phyloP scores from a whole-genome alignment of 2,888 invertebrate genomes.

The Marasmarcha lunaedactyla region DNA sequence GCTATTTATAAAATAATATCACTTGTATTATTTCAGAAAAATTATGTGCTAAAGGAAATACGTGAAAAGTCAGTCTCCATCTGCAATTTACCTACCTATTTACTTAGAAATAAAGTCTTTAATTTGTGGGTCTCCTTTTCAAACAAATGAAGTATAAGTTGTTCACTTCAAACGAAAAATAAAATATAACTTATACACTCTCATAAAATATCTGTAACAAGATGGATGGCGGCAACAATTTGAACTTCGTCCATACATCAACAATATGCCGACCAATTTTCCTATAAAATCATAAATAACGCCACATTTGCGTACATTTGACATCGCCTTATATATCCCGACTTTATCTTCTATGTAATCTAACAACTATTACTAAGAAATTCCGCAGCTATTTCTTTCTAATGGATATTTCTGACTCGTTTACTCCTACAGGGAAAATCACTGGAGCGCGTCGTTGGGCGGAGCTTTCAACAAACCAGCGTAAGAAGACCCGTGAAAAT shows the following conservation, averaged over 20 bases:
- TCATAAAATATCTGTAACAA: no score
- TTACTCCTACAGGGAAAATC: slow-evolving; percentile 39
- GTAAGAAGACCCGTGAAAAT: slow-evolving; percentile 36
- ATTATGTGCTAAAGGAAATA: no score
- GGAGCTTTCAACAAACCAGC: slow-evolving; percentile 38
- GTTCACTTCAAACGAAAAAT: no score
- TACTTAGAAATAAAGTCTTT: no score
- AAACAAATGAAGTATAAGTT: no score
- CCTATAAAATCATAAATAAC: slow-evolving; percentile 48
- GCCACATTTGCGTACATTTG: slow-evolving; percentile 61
- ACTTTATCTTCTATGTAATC: slow-evolving; percentile 52
- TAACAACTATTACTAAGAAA: slow-evolving; percentile 65
- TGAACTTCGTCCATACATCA: slow-evolving; percentile 48
- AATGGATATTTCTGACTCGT: slow-evolving; percentile 37
- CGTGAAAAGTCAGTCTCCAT: no score
- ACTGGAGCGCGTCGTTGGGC: slow-evolving; percentile 57
- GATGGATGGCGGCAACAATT: no score
- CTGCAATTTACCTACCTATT: no score
- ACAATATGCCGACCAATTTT: slow-evolving; percentile 45
- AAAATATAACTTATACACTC: no score
- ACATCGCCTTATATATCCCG: slow-evolving; percentile 43
- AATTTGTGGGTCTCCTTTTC: no score
- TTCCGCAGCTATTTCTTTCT: slow-evolving; percentile 37
- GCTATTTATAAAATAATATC: no score
- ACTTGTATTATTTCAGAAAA: no score